phyloP scores from a whole-genome alignment of 2,888 invertebrate genomes.

The Spodoptera picta region DNA sequence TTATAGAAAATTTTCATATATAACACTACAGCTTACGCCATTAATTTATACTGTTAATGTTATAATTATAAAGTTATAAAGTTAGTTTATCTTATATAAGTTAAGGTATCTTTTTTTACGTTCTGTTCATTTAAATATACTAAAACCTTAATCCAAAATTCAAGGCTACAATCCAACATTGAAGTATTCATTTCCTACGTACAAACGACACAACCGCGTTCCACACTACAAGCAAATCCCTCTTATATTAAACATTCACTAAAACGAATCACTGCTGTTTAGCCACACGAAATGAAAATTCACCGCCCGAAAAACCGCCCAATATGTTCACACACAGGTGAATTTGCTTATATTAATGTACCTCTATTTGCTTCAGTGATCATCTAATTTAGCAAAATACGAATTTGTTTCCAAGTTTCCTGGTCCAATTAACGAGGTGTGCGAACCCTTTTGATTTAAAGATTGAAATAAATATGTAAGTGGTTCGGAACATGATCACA shows the following conservation, averaged over 20 bases:
- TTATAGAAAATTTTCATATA: no score
- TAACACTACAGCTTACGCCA: no score
- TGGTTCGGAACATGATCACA: neutral
- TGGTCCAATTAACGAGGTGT: conserved; percentile 1
- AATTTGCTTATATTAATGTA: conserved; percentile 55
- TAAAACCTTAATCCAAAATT: no score
- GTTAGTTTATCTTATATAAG: no score
- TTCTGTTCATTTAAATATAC: no score
- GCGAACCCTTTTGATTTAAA: conserved; percentile 9
- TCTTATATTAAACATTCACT: conserved; percentile 37
- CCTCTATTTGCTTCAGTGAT: conserved; percentile 41
- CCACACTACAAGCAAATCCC: conserved; percentile 14
- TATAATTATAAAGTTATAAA: no score
- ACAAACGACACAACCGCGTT: neutral
- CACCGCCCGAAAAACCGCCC: conserved; percentile 39
- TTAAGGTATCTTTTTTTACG: no score
- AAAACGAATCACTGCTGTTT: conserved; percentile 47
- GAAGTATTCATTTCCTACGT: no score
- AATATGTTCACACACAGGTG: conserved; percentile 53
- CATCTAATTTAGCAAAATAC: conserved; percentile 42
- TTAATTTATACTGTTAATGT: no score
- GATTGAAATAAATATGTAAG: neutral
- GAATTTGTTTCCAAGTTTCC: conserved; percentile 33
- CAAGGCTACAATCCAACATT: no score
- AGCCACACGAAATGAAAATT: conserved; percentile 53